phyloP scores from a whole-genome alignment of 2,113 vertebrate species.

The Cynopterus brachyotis region DNA sequence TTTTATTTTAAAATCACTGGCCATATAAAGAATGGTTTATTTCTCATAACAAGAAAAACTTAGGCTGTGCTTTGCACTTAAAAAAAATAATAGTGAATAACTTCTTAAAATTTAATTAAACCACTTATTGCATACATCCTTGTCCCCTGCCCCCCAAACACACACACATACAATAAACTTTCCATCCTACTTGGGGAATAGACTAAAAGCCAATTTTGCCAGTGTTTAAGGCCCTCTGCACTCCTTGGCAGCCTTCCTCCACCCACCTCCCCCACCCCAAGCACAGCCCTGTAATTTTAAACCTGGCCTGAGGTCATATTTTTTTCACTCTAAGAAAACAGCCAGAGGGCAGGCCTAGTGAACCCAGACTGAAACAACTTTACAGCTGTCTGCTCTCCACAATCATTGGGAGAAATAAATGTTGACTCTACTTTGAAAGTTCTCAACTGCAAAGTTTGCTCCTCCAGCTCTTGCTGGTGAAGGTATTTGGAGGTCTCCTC shows the following conservation, averaged over 20 bases:
- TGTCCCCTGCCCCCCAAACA: no score
- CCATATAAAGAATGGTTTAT: not conserved
- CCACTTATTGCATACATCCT: not conserved
- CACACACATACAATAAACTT: no score
- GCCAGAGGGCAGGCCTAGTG: conserved; percentile 72
- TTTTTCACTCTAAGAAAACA: conserved; percentile 73
- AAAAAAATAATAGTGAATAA: not conserved
- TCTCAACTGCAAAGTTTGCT: conserved; percentile 41
- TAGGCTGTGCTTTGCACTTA: not conserved
- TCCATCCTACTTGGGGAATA: not conserved
- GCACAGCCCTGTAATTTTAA: conserved; percentile 82
- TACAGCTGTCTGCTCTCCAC: conserved; percentile 59
- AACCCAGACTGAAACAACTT: conserved; percentile 74
- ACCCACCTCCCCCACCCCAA: not conserved
- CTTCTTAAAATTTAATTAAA: not conserved
- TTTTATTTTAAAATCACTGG: conserved; percentile 47
- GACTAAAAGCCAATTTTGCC: not conserved
- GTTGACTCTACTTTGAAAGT: not conserved
- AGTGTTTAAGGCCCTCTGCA: not conserved
- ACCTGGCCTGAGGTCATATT: conserved; percentile 78
- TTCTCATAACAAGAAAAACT: conserved; percentile 52
- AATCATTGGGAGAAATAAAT: conserved; percentile 55
- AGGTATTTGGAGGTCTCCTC: conserved; percentile 38
- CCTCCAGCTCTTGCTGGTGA: not conserved
- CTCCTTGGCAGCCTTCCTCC: not conserved